Percentiles rank a stretch among this genome's conserved stretches.
Evolutionary conservation across 2,888 invertebrate species (phyloP).

Genomic region (Trachelus troglodyta): DNA sequence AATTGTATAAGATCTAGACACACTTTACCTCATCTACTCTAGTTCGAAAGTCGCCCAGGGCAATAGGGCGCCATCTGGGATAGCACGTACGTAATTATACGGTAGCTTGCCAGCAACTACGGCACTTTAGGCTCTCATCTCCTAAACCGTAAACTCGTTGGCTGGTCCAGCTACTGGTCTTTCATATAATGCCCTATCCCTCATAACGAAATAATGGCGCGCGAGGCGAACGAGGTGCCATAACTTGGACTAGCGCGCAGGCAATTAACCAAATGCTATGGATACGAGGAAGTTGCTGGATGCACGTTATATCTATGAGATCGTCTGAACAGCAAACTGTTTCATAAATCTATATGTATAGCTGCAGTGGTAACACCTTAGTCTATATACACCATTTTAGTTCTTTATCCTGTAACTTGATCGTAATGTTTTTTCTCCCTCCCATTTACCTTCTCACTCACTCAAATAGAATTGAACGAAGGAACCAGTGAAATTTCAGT

Average conservation of each 20-base stretch:
- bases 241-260: conserved; percentile 48
- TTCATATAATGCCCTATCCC: conserved; percentile 60
- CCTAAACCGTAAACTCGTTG: conserved; percentile 62
- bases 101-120: conserved; percentile 55
- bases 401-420: background rate
- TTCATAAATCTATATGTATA: background rate
- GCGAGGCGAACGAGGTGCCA: conserved; percentile 53
- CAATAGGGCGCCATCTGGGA: conserved; percentile 4
- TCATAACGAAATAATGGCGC: conserved; percentile 59
- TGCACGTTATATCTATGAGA: background rate
- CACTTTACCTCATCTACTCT: background rate
- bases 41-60: conserved; percentile 3
- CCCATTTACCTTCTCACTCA: background rate
- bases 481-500: background rate
- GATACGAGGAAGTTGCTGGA: conserved; percentile 18
- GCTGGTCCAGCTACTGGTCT: conserved; percentile 59
- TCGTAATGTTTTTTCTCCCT: background rate
- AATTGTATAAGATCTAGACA: background rate
- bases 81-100: conserved; percentile 62
- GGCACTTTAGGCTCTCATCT: conserved; percentile 39
- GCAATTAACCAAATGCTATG: conserved; percentile 49
- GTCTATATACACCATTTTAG: background rate
- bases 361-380: background rate
- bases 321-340: background rate
- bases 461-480: background rate